phyloP scores from a whole-genome alignment of 1,140 invertebrate species.

The Helicoverpa armigera region DNA sequence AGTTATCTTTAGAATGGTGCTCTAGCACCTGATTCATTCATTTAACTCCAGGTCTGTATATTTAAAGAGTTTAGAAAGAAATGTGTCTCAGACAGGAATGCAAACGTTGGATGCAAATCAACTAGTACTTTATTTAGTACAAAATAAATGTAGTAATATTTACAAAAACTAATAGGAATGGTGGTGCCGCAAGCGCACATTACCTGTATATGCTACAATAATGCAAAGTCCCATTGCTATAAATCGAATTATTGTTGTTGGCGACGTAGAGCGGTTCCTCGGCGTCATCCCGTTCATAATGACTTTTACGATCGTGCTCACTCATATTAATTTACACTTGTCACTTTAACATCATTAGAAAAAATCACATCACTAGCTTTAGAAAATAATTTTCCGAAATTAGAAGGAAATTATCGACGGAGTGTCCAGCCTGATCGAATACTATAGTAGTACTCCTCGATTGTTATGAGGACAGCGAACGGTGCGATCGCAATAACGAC shows the following conservation, averaged over 20 bases:
- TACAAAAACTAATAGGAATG: too few relatives aligned
- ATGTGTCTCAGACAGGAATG: not conserved
- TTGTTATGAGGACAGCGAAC: slow-evolving; percentile 80
- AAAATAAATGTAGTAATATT: too few relatives aligned
- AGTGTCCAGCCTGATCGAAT: slow-evolving; percentile 66
- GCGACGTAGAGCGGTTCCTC: slow-evolving; percentile 75
- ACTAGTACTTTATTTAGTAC: too few relatives aligned
- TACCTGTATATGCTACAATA: slow-evolving; percentile 87
- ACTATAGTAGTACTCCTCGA: slow-evolving; percentile 78
- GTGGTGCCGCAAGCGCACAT: too few relatives aligned
- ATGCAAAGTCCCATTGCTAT: slow-evolving; percentile 82
- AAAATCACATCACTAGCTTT: slow-evolving; percentile 45
- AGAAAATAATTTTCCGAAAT: slow-evolving; percentile 25
- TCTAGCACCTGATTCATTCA: not conserved
- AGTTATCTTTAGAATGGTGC: too few relatives aligned
- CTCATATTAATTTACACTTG: slow-evolving; percentile 70
- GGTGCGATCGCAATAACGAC: slow-evolving; percentile 74
- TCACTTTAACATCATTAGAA: slow-evolving; percentile 51
- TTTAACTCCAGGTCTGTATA: not conserved
- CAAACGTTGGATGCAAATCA: not conserved
- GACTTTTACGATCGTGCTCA: slow-evolving; percentile 73
- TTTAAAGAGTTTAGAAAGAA: too few relatives aligned
- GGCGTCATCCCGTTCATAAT: slow-evolving; percentile 71
- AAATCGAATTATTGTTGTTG: slow-evolving; percentile 83
- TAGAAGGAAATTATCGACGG: slow-evolving; percentile 21